These are phyloP conservation scores for Calameuta idolon DNA, from an alignment of 2,888 invertebrate species.

Conservation along the genomic window DNA sequence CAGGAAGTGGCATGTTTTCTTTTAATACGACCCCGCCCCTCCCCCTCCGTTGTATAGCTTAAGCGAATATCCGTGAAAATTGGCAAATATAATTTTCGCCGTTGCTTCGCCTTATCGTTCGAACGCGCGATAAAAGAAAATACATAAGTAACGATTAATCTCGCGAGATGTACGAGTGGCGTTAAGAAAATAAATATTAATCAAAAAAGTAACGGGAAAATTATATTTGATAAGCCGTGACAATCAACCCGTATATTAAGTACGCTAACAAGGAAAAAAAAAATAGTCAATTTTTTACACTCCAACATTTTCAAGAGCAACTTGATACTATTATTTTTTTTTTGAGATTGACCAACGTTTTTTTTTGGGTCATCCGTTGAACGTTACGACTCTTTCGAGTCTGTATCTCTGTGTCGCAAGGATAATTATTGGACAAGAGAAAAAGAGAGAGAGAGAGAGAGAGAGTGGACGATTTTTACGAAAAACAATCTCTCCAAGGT, in stretches of 20 bases:
- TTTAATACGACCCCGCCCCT: conserved; percentile 37
- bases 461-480: conserved; percentile 45
- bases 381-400: neutral
- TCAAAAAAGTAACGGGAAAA: neutral
- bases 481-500: conserved; percentile 51
- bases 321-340: neutral
- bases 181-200: too few relatives aligned
- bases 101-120: neutral
- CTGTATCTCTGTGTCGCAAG: conserved; percentile 1
- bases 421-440: neutral
- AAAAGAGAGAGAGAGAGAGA: neutral
- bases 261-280: neutral
- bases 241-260: neutral
- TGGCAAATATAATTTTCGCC: conserved; percentile 22
- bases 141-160: neutral
- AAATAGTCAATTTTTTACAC: neutral
- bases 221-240: neutral
- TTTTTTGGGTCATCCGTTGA: conserved; percentile 5
- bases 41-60: conserved; percentile 12
- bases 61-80: conserved; percentile 8
- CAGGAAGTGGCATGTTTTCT: conserved; percentile 61
- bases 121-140: neutral
- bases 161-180: neutral
- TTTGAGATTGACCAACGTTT: neutral
- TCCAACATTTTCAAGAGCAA: neutral